Conservation (phyloP, 2,888 invertebrate genomes). For the Macrosiphum euphorbiae region DNA sequence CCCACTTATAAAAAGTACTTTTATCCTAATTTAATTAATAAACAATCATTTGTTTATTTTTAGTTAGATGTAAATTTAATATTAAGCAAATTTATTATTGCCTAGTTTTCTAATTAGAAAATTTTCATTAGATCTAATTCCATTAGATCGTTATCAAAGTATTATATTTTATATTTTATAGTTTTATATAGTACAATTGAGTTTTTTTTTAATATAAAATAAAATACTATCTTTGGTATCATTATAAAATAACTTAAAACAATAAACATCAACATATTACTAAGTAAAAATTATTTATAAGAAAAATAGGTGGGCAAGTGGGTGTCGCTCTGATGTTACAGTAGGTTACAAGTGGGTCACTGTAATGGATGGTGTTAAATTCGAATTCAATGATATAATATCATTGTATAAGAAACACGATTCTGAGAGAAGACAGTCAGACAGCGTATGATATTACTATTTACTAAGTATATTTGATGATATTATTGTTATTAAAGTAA, state of each 20-base stretch:
- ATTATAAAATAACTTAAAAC: background rate
- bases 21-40: background rate
- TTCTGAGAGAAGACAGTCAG: too few species aligned
- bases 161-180: background rate
- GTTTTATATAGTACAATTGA: too few species aligned
- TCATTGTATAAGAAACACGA: too few species aligned
- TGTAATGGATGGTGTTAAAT: too few species aligned
- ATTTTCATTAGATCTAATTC: too few species aligned
- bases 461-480: too few species aligned
- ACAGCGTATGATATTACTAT: too few species aligned
- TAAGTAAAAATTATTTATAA: background rate
- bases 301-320: too few species aligned
- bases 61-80: background rate
- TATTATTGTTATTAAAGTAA: too few species aligned
- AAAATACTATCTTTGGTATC: background rate
- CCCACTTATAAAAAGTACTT: background rate
- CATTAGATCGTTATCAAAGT: background rate
- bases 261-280: background rate
- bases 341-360: too few species aligned
- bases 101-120: background rate
- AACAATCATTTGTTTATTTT: background rate
- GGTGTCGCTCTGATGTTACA: too few species aligned
- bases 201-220: background rate
- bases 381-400: too few species aligned
- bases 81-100: background rate